Conservation (phyloP, 2,888 invertebrate genomes). For the Lochmaea crataegi region DNA sequence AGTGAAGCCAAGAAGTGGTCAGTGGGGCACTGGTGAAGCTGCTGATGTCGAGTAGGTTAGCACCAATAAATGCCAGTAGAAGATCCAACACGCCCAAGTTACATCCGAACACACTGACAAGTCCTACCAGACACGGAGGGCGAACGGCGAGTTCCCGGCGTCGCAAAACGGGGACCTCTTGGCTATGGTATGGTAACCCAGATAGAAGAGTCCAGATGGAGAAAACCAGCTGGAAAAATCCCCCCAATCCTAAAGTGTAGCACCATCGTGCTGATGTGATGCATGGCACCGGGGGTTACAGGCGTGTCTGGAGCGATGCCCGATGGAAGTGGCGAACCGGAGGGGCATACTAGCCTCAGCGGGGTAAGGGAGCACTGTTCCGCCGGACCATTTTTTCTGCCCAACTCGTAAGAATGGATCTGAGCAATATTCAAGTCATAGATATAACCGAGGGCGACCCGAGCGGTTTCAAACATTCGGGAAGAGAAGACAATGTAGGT, state of each 20-base stretch:
- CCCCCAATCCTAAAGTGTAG: neutral
- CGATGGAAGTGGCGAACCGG: neutral
- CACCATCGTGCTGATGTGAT: neutral
- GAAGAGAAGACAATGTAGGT: too few species aligned
- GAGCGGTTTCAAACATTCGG: too few species aligned
- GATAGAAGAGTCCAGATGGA: neutral
- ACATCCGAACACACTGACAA: constrained; percentile 1
- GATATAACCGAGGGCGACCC: too few species aligned
- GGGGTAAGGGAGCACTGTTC: too few species aligned
- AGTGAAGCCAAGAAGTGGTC: neutral
- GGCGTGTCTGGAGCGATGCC: constrained; percentile 20
- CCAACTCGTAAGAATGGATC: too few species aligned
- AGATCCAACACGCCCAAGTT: neutral
- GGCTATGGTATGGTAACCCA: neutral
- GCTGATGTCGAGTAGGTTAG: neutral
- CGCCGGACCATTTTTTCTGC: too few species aligned
- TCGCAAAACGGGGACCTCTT: neutral
- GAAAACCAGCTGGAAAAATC: neutral
- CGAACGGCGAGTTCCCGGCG: neutral
- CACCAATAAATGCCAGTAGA: constrained; percentile 7
- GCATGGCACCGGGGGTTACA: constrained; percentile 17
- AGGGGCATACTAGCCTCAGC: too few species aligned
- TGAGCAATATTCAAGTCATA: too few species aligned
- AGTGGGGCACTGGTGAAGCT: constrained; percentile 11
- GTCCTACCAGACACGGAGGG: neutral